These are phyloP conservation scores for Formica exsecta DNA, from an alignment of 1,140 invertebrate species.

Conservation along the genomic window DNA sequence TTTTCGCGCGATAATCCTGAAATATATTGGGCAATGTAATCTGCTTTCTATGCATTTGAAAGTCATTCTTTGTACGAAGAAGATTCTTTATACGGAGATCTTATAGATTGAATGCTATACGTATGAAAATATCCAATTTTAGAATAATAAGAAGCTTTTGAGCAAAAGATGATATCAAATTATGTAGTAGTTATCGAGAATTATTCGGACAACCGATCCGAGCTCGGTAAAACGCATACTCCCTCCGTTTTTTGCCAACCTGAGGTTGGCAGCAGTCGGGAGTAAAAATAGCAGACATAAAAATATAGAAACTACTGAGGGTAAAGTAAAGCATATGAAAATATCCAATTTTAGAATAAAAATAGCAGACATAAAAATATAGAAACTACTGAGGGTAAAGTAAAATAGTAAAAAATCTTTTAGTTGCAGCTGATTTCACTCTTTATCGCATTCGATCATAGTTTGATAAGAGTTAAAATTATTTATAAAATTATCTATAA, in stretches of 20 bases:
- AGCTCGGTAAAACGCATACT: too few relatives aligned
- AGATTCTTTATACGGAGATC: background rate
- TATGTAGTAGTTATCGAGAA: too few relatives aligned
- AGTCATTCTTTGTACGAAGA: slow-evolving; percentile 49
- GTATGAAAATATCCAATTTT: slow-evolving; percentile 42
- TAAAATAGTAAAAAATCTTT: slow-evolving; percentile 14
- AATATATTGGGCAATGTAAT: slow-evolving; percentile 46
- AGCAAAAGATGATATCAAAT: too few relatives aligned
- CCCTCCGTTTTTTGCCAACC: too few relatives aligned
- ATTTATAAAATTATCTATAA: background rate
- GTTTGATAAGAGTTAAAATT: background rate
- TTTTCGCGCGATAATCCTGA: slow-evolving; percentile 36
- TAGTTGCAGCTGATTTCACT: background rate
- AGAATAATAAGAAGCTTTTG: too few relatives aligned
- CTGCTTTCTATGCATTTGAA: slow-evolving; percentile 50
- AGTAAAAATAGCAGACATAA: too few relatives aligned
- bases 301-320: too few relatives aligned
- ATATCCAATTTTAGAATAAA: slow-evolving; percentile 37
- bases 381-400: background rate
- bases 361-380: slow-evolving; percentile 17
- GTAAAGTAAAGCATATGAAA: too few relatives aligned
- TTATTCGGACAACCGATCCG: too few relatives aligned
- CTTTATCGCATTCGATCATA: background rate
- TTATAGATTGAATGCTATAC: slow-evolving; percentile 18
- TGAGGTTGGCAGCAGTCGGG: too few relatives aligned